Evolutionary conservation across 2,113 vertebrate species (phyloP), one percentile per base, ranked within the genome.

Genomic region (Cochlearius cochlearius): DNA sequence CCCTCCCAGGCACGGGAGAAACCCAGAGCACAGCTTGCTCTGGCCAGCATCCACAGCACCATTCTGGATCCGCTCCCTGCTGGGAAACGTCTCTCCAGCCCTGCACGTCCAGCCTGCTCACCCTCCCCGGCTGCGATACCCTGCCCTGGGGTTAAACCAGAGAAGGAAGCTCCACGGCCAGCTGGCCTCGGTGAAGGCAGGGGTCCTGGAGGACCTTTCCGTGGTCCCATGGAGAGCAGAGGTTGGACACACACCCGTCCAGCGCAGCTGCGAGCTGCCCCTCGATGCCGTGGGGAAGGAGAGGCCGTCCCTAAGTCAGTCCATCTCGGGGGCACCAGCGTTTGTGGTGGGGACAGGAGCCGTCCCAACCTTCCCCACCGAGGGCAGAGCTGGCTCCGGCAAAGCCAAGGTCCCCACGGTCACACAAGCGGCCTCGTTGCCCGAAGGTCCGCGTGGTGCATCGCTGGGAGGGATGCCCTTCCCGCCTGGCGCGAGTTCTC

Each of bases 71-170:
- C 2, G 2, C 15, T 75, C 41, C 43, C 52, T 25, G 29, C n/a
- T 26, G 30, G 60, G 83, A 76, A 76, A 29, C 52, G 9, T 18
- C 41, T 49, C 50, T 19, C 60, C 43, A 16, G 41, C 45, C 67
- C 43, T 10, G 43, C 43, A 0, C 1, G 7, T 29, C 59, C 34
- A 15, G 15, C 36, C 56, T 2, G 0, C 38, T 36, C 2, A 3
- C 27, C 21, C 49, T 47, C 16, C 45, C 25, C 15, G 41, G 34
- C 41, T 32, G 20, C 13, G 9, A n/a, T 32, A 9, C 9, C 25
- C 38, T 27, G 30, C 14, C 16, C 14, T 38, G 23, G 49, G 11
- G 12, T 60, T 60, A 66, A 16, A n/a, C 23, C 52, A 19, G 50
- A 38, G 29, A 23, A 23, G n/a, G 23, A n/a, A n/a, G 18, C 39